phyloP scores from a whole-genome alignment of 2,113 vertebrate genomes.

The Nesospiza acunhae region DNA sequence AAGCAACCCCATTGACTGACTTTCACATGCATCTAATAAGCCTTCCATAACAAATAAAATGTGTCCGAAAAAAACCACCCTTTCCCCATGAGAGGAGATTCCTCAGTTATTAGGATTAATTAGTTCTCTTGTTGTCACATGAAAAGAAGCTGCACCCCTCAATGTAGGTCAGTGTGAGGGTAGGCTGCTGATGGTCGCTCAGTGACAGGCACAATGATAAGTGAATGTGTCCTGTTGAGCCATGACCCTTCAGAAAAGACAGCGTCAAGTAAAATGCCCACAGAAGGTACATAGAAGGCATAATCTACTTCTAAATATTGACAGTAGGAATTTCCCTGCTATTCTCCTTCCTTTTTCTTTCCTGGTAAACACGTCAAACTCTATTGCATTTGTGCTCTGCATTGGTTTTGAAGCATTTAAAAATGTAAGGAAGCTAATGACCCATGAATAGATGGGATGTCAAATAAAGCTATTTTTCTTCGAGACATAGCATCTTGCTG shows the following conservation, averaged over 20 bases:
- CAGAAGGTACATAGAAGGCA: conserved; percentile 24
- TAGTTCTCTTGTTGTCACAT: conserved; percentile 69
- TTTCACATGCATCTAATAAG: conserved; percentile 6
- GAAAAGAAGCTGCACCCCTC: conserved; percentile 66
- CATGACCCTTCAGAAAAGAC: conserved; percentile 66
- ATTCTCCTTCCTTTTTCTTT: conserved; percentile 32
- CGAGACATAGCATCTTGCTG: neutral
- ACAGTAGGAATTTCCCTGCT: conserved; percentile 46
- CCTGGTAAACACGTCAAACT: conserved; percentile 49
- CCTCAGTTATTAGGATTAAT: conserved; percentile 63
- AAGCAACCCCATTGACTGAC: neutral
- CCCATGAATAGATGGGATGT: neutral
- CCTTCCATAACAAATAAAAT: conserved; percentile 1
- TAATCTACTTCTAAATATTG: conserved; percentile 43
- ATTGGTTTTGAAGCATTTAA: conserved; percentile 28
- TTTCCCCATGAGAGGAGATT: conserved; percentile 32
- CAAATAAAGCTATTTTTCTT: conserved; percentile 50
- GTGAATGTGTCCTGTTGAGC: conserved; percentile 65
- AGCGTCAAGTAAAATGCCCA: conserved; percentile 58
- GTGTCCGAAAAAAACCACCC: neutral
- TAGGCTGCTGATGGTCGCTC: conserved; percentile 61
- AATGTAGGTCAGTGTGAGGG: conserved; percentile 73
- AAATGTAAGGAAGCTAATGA: conserved; percentile 21
- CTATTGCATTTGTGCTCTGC: neutral
- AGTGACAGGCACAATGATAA: conserved; percentile 73